Percentiles rank a stretch among this genome's conserved stretches.
Evolutionary conservation across 2,888 invertebrate genomes (phyloP).

Genomic region (Ennomos fuscantarius): DNA sequence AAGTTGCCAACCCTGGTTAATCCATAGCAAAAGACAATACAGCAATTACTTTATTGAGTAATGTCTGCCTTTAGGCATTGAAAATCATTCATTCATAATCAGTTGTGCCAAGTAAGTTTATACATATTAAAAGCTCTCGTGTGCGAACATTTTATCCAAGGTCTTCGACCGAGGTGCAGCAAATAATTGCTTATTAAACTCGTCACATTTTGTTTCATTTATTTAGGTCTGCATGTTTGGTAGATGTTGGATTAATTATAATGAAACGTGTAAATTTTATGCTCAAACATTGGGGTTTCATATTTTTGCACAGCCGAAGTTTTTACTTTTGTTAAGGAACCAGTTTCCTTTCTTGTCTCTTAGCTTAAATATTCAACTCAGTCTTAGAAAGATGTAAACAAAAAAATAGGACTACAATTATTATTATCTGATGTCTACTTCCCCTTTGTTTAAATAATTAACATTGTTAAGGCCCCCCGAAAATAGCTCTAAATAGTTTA

Average conservation of each 20-base stretch:
- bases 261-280: too few species aligned
- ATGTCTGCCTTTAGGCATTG: conserved; percentile 33
- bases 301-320: too few species aligned
- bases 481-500: conserved; percentile 32
- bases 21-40: conserved; percentile 31
- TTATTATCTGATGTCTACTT: too few species aligned
- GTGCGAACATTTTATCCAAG: conserved; percentile 56
- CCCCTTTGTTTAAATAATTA: background rate
- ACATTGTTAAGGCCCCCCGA: conserved; percentile 3
- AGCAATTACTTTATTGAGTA: conserved; percentile 33
- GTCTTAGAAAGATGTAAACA: too few species aligned
- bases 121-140: conserved; percentile 44
- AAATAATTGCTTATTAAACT: conserved; percentile 27
- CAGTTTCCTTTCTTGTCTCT: too few species aligned
- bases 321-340: too few species aligned
- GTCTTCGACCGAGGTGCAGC: conserved; percentile 42
- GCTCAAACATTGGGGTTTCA: too few species aligned
- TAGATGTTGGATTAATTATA: too few species aligned
- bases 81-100: conserved; percentile 45
- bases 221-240: conserved; percentile 10
- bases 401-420: too few species aligned
- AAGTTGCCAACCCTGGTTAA: conserved; percentile 19
- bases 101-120: conserved; percentile 37
- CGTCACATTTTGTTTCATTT: conserved; percentile 27
- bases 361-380: too few species aligned